Base-by-base conservation (phyloP, 2,888 invertebrate species). In the Toxonevra muliebris region DNA sequence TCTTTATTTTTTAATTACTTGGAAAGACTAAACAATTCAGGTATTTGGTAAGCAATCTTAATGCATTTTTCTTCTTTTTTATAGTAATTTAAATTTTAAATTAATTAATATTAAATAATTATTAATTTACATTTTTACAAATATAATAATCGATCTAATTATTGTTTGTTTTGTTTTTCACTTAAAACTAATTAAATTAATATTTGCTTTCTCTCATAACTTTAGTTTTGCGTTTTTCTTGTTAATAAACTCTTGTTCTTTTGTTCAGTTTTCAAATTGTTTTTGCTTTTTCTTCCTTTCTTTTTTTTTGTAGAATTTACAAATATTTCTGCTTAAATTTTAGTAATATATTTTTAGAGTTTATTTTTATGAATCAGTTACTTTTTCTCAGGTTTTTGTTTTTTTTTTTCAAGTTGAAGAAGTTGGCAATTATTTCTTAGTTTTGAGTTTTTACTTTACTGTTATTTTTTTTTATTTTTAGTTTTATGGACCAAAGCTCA, bases 1-100 rank as follows among this genome's bases (percentile, higher is more conserved):
- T 54, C 15, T 48, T 48, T 48, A 3, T 4, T 30, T 30, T 30
- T 30, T 48, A 48, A n/a, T 57, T 13, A 15, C 40, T 57, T 79
- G 79, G 80, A 81, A 81, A 80, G 77, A 80, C 76, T 81, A 82
- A 79, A 82, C 77, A 75, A 75, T 77, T 81, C 81, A 81, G 81
- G 81, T 81, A 82, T 79, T 80, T 81, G 81, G 81, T 82, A 81
- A 81, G 81, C 81, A 79, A 77, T 81, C 79, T 70, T 60, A 73
- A 74, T 75, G 74, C 74, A 69, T 71, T 70, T 70, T 64, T 19
- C 17, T 45, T 41, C 15, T 30, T 7, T 45, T 43, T 55, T 13
- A 19, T 43, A n/a, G 55, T 45, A 13, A 5, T 54, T 54, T 54
- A 54, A 54, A 43, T 63, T 62, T 54, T 54, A 54, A 54, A 43